Conservation (phyloP, 2,888 invertebrate genomes). For the Stegana nigrithorax region DNA sequence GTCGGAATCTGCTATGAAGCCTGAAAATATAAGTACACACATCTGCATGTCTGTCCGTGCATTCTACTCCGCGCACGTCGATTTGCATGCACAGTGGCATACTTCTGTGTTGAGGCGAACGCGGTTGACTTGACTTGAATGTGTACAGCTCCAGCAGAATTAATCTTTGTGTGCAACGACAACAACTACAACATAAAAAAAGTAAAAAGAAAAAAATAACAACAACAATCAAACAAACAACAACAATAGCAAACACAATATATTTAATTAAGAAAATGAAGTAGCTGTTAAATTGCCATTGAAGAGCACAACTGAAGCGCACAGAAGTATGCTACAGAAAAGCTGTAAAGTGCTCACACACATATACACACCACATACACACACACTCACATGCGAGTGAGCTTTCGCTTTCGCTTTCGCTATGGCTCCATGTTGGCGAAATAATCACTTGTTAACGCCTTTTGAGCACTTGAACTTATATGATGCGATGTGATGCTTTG, state of each 20-base stretch:
- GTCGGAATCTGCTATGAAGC: no score
- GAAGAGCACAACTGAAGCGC: background rate
- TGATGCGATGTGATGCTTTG: no score
- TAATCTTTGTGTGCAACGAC: background rate
- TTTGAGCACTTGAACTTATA: background rate
- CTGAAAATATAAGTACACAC: no score
- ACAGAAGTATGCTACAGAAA: constrained; percentile 23
- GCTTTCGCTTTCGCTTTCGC: background rate
- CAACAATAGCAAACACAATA: background rate
- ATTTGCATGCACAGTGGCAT: background rate
- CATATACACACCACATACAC: background rate
- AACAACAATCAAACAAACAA: background rate
- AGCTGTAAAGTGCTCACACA: background rate
- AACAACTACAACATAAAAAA: background rate
- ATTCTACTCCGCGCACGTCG: background rate
- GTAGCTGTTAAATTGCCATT: background rate
- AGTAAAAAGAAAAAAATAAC: background rate
- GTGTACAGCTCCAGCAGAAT: constrained; percentile 1
- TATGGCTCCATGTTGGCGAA: no score
- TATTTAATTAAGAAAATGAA: constrained; percentile 12
- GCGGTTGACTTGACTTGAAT: background rate
- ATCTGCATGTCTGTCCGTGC: no score
- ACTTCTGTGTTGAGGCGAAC: background rate
- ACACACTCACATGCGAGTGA: background rate
- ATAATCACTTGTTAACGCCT: constrained; percentile 17